A percentile compares a stretch with the other conserved stretches of the same genome.
phyloP scores from a whole-genome alignment of 2,888 invertebrate genomes.

The Mimachlamys varia region DNA sequence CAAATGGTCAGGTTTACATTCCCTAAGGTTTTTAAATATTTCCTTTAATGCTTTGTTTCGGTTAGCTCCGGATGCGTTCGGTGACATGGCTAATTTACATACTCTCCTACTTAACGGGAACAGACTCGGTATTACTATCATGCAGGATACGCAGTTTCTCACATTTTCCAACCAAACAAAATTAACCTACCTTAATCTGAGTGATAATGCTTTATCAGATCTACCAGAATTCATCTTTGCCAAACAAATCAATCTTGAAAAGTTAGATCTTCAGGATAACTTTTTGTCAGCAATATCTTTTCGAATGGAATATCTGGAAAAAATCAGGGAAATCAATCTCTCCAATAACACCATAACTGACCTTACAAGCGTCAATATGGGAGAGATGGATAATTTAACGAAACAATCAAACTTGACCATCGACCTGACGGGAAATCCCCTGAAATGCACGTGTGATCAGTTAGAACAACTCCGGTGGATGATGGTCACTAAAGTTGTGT shows the following conservation, averaged over 20 bases:
- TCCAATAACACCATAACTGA: neutral
- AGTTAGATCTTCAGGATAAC: neutral
- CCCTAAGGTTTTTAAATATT: neutral
- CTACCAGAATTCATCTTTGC: neutral
- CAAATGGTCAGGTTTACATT: neutral
- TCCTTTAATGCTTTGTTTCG: neutral
- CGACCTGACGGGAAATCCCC: neutral
- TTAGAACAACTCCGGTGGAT: conserved; percentile 26
- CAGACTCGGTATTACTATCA: neutral
- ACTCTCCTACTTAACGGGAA: neutral
- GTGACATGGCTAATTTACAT: conserved; percentile 26
- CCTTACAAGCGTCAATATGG: neutral
- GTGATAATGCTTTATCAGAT: neutral
- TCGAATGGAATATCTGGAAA: neutral
- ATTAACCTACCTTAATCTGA: neutral
- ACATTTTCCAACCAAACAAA: conserved; percentile 12
- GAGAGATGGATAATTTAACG: neutral
- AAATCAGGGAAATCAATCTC: neutral
- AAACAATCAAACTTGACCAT: neutral
- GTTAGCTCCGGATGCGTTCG: neutral
- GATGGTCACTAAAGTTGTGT: neutral
- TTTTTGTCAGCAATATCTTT: neutral
- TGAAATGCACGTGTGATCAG: neutral
- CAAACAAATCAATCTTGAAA: neutral
- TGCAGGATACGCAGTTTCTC: neutral